Evolutionary conservation across 2,113 vertebrate species (phyloP).

Genomic region (Scophthalmus maximus): DNA sequence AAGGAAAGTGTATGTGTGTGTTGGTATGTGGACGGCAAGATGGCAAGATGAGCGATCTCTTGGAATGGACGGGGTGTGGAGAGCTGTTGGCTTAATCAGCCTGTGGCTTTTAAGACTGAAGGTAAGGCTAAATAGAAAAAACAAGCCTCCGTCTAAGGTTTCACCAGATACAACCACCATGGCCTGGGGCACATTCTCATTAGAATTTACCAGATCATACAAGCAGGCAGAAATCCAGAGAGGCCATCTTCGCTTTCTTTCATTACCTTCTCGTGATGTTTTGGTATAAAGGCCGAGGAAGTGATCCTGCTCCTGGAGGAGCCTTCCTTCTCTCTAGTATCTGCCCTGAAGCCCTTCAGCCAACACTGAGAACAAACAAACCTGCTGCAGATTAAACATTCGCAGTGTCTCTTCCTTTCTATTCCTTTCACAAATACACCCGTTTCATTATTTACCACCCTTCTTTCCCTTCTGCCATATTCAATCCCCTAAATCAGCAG

Average conservation of each 20-base stretch:
- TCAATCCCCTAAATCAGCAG: not conserved
- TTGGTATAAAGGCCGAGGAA: slow-evolving; percentile 29
- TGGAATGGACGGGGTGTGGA: not conserved
- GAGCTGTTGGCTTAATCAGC: slow-evolving; percentile 20
- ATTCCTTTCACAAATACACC: slow-evolving; percentile 12
- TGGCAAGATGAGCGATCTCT: slow-evolving; percentile 3
- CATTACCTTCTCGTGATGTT: slow-evolving; percentile 22
- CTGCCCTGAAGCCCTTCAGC: slow-evolving; percentile 33
- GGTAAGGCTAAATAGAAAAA: slow-evolving; percentile 6
- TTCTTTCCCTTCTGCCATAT: not conserved
- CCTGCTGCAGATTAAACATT: slow-evolving; percentile 41
- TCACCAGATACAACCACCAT: slow-evolving; percentile 12
- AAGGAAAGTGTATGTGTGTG: not conserved
- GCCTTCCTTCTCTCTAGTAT: slow-evolving; percentile 16
- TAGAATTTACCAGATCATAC: slow-evolving; percentile 33
- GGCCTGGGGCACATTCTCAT: slow-evolving; percentile 37
- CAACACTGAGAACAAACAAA: slow-evolving; percentile 63
- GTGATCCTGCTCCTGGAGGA: slow-evolving; percentile 40
- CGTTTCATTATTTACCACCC: not conserved
- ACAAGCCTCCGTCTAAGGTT: slow-evolving; percentile 1
- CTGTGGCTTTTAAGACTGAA: slow-evolving; percentile 19
- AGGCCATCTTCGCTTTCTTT: slow-evolving; percentile 10
- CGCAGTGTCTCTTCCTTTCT: not conserved
- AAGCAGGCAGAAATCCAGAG: not conserved
- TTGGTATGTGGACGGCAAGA: slow-evolving; percentile 8